Percentiles rank a stretch among this genome's conserved stretches.
Evolutionary conservation across 2,797 vertebrate species (phyloP).

Genomic region (Typhlichthys subterraneus): DNA sequence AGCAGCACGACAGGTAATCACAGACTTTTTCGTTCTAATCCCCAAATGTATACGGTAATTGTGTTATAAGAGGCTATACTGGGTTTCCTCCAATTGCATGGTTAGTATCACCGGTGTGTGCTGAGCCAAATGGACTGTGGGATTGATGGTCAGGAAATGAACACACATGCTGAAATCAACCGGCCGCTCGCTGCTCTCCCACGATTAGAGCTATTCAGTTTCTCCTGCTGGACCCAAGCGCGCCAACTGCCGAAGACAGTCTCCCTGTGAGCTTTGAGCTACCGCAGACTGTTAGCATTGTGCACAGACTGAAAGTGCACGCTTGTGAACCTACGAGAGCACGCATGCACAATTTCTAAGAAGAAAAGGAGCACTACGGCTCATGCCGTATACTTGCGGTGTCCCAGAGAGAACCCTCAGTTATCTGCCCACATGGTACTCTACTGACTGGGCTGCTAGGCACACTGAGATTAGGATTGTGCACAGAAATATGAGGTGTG

Average conservation of each 20-base stretch:
- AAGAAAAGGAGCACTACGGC: constrained; percentile 4
- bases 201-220: constrained; percentile 70
- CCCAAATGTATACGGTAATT: constrained; percentile 56
- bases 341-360: constrained; percentile 14
- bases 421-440: constrained; percentile 17
- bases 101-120: constrained; percentile 62
- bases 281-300: constrained; percentile 41
- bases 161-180: constrained; percentile 73
- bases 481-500: constrained; percentile 53
- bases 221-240: constrained; percentile 58
- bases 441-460: constrained; percentile 54
- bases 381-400: not conserved
- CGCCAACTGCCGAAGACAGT: constrained; percentile 46
- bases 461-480: constrained; percentile 55
- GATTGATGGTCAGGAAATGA: constrained; percentile 78
- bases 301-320: constrained; percentile 3
- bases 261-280: constrained; percentile 46
- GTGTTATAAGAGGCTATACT: constrained; percentile 49
- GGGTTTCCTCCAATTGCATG: constrained; percentile 65
- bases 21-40: constrained; percentile 43
- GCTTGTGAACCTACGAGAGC: constrained; percentile 12
- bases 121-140: constrained; percentile 66
- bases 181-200: constrained; percentile 58
- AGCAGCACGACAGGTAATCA: constrained; percentile 53
- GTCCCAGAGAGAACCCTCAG: constrained; percentile 17